These are phyloP conservation scores for Ophion ventricosus DNA, from an alignment of 2,888 invertebrate genomes.

Conservation along the genomic window DNA sequence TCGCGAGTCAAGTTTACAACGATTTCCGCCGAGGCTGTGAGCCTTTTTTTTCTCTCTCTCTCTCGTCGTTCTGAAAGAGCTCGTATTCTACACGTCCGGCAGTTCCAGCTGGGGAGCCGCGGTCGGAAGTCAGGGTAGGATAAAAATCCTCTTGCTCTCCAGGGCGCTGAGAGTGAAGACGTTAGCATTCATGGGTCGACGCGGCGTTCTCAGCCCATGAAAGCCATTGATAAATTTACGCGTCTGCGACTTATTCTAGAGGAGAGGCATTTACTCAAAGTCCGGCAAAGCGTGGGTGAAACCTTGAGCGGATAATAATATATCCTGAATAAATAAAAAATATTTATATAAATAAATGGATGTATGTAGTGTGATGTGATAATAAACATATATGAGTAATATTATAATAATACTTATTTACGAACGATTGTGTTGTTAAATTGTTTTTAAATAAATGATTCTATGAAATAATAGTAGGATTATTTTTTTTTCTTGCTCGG, in stretches of 20 bases:
- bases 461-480: background rate
- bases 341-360: too few species aligned
- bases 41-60: background rate
- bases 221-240: slow-evolving; percentile 55
- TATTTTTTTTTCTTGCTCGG: too few species aligned
- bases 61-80: slow-evolving; percentile 16
- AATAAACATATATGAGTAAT: too few species aligned
- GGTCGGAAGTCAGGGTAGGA: slow-evolving; percentile 40
- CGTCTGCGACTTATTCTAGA: slow-evolving; percentile 32
- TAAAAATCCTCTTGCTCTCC: slow-evolving; percentile 25
- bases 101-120: slow-evolving; percentile 11
- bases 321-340: too few species aligned
- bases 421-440: background rate
- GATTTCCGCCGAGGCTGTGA: background rate
- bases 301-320: slow-evolving; percentile 1
- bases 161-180: slow-evolving; percentile 9
- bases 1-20: background rate
- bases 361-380: too few species aligned
- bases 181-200: slow-evolving; percentile 18
- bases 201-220: slow-evolving; percentile 16
- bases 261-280: slow-evolving; percentile 36
- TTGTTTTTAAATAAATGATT: background rate
- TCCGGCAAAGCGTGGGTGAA: slow-evolving; percentile 26
- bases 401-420: background rate
- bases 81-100: slow-evolving; percentile 20